A percentile compares a stretch with the other conserved stretches of the same genome.
Conservation (phyloP, 2,113 vertebrate species). For the Megaceryle maxima region DNA sequence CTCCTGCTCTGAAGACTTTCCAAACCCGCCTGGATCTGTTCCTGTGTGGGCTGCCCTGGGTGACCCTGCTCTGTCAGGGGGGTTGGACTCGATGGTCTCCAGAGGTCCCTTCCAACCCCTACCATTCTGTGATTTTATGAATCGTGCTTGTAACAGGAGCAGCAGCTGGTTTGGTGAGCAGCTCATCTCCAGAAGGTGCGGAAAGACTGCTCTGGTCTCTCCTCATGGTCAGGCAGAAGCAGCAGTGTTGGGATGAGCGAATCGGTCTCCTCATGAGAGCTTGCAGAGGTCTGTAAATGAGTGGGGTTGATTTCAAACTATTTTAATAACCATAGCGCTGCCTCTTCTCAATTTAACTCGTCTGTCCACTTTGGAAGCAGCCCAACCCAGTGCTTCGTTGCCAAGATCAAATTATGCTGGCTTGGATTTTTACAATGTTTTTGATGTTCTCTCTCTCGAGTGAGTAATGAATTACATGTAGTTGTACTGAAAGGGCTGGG, state of each 20-base stretch:
- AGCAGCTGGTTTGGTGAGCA: background rate
- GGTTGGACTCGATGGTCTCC: no score
- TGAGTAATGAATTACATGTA: slow-evolving; percentile 68
- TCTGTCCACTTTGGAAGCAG: slow-evolving; percentile 65
- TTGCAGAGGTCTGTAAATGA: slow-evolving; percentile 44
- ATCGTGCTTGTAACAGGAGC: background rate
- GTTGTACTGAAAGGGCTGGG: slow-evolving; percentile 34
- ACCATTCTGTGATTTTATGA: no score
- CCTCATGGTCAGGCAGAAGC: background rate
- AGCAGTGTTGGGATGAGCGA: background rate
- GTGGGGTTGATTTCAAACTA: slow-evolving; percentile 59
- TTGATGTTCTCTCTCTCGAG: slow-evolving; percentile 67
- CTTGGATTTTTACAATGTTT: slow-evolving; percentile 66
- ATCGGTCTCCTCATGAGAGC: background rate
- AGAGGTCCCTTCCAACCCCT: no score
- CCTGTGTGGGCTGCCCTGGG: no score
- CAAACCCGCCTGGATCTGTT: no score
- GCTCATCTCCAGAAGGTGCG: background rate
- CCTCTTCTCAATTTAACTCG: slow-evolving; percentile 71
- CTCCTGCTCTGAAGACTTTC: no score
- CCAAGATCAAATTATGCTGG: slow-evolving; percentile 56
- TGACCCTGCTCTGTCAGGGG: no score
- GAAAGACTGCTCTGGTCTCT: background rate
- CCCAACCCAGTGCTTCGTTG: slow-evolving; percentile 55
- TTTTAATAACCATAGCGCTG: slow-evolving; percentile 60